These are phyloP conservation scores for Clarias laeviceps DNA, from an alignment of 2,797 vertebrate genomes.

Conservation along the genomic window DNA sequence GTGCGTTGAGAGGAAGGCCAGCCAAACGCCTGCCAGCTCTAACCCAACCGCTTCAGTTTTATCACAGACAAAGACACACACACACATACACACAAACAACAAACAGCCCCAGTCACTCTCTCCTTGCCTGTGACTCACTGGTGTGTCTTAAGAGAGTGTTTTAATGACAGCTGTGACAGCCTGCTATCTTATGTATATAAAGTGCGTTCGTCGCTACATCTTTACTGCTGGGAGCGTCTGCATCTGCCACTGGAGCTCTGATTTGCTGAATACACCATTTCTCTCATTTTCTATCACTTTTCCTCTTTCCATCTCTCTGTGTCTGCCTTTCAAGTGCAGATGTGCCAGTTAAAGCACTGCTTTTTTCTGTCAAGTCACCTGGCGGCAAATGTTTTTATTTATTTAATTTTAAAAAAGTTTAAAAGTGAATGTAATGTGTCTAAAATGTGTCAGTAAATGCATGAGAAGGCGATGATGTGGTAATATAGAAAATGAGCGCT, in stretches of 20 bases:
- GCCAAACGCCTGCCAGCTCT: conserved; percentile 65
- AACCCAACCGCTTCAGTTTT: conserved; percentile 59
- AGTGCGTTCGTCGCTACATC: conserved; percentile 15
- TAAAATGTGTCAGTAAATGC: not conserved
- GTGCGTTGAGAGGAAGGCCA: conserved; percentile 63
- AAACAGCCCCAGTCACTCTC: conserved; percentile 17
- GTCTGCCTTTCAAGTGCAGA: conserved; percentile 43
- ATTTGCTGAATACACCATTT: conserved; percentile 48
- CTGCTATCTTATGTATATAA: conserved; percentile 39
- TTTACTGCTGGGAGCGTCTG: conserved; percentile 20
- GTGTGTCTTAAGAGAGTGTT: conserved; percentile 48
- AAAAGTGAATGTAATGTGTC: not conserved
- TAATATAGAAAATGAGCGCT: not conserved
- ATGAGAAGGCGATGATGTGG: not conserved
- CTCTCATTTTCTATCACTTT: conserved; percentile 4
- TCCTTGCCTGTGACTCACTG: conserved; percentile 35
- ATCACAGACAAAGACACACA: conserved; percentile 36
- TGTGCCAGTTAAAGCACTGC: conserved; percentile 24
- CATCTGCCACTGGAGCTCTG: conserved; percentile 25
- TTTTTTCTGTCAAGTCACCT: not conserved
- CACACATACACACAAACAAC: not conserved
- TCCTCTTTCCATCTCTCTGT: not conserved
- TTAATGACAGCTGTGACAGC: conserved; percentile 53
- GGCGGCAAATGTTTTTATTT: not conserved
- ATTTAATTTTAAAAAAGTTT: not conserved